phyloP scores from a whole-genome alignment of 2,888 invertebrate genomes.

The Petrolisthes cinctipes region DNA sequence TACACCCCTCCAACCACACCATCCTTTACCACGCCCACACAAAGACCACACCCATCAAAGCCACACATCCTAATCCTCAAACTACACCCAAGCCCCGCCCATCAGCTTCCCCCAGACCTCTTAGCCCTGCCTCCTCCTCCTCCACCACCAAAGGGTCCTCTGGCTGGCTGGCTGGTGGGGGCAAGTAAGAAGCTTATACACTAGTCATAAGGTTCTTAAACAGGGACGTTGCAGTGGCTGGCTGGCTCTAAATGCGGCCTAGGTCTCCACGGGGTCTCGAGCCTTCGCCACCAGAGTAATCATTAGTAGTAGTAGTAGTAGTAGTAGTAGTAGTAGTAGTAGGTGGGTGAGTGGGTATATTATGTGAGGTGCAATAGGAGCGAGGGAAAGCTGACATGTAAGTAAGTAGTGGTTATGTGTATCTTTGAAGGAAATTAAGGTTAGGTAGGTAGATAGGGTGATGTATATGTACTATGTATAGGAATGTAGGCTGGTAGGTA shows the following conservation, averaged over 20 bases:
- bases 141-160: not conserved
- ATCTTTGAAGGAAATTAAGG: no score
- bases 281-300: not conserved
- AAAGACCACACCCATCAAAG: not conserved
- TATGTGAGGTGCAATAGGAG: no score
- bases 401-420: no score
- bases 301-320: no score
- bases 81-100: not conserved
- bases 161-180: not conserved
- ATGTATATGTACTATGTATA: no score
- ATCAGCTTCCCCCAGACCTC: not conserved
- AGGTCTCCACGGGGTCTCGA: not conserved
- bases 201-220: constrained; percentile 18
- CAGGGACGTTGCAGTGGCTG: not conserved
- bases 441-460: no score
- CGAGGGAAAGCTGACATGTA: no score
- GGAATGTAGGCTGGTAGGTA: no score
- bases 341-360: no score
- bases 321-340: no score
- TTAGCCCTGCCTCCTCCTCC: not conserved
- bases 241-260: not conserved
- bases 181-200: constrained; percentile 9
- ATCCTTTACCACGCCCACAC: not conserved
- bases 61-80: not conserved
- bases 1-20: not conserved